Conservation (phyloP, 2,888 invertebrate species). For the Chaetogeoica ovagalla region DNA sequence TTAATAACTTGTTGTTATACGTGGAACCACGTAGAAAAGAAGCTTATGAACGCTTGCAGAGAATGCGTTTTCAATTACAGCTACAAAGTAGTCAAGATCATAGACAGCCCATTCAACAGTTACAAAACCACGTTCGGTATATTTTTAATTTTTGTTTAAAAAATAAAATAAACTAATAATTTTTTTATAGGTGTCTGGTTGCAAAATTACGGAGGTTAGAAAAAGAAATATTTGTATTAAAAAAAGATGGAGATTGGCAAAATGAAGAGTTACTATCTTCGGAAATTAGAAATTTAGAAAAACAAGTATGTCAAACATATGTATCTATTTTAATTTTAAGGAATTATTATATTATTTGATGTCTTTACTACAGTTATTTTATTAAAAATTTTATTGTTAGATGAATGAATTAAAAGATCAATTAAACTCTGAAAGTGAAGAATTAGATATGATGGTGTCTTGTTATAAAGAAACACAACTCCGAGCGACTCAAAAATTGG, state of each 20-base stretch:
- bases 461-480: constrained; percentile 84
- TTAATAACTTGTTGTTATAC: constrained; percentile 94
- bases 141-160: background rate
- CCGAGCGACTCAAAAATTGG: constrained; percentile 63
- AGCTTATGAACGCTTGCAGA: constrained; percentile 82
- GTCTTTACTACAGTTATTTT: background rate
- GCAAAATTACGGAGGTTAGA: constrained; percentile 84
- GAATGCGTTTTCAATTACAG: constrained; percentile 93
- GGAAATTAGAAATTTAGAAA: constrained; percentile 74
- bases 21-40: constrained; percentile 95
- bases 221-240: constrained; percentile 84
- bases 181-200: constrained; percentile 67
- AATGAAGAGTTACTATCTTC: constrained; percentile 66
- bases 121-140: constrained; percentile 75
- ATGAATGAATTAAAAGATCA: constrained; percentile 89
- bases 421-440: constrained; percentile 84
- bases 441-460: constrained; percentile 91
- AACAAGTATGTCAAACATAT: constrained; percentile 62
- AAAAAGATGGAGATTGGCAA: constrained; percentile 72
- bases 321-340: background rate
- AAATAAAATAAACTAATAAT: background rate
- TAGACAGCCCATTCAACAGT: constrained; percentile 83
- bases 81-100: constrained; percentile 90
- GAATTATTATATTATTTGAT: too few species aligned
- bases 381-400: constrained; percentile 58